Percentiles rank a stretch among this genome's conserved stretches.
phyloP scores from a whole-genome alignment of 2,113 vertebrate genomes.

The Epinephelus lanceolatus region DNA sequence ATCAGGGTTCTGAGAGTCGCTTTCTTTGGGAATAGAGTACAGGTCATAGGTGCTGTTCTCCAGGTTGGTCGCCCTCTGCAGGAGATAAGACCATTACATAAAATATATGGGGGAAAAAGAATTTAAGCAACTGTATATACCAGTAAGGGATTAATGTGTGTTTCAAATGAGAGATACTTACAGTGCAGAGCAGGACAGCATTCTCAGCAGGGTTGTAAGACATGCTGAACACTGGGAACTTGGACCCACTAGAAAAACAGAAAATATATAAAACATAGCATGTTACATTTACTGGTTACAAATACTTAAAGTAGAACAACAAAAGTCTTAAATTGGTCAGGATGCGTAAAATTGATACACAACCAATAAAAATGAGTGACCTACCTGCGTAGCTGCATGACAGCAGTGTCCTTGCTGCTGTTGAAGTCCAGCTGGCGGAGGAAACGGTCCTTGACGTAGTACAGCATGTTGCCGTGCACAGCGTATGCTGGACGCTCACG shows the following conservation, averaged over 20 bases:
- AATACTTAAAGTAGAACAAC: neutral
- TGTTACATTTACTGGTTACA: neutral
- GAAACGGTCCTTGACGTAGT: slow-evolving; percentile 96
- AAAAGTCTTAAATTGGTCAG: neutral
- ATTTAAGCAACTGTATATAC: neutral
- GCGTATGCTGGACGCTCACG: slow-evolving; percentile 94
- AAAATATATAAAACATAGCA: neutral
- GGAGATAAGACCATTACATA: slow-evolving; percentile 1
- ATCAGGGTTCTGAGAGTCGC: slow-evolving; percentile 97
- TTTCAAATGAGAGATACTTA: slow-evolving; percentile 73
- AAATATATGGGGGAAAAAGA: neutral
- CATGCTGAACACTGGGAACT: slow-evolving; percentile 98
- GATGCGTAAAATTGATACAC: neutral
- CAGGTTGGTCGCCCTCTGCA: slow-evolving; percentile 96
- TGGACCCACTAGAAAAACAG: slow-evolving; percentile 88
- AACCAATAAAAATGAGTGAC: neutral
- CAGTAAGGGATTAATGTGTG: neutral
- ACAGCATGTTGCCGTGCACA: slow-evolving; percentile 92
- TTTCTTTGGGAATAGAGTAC: slow-evolving; percentile 96
- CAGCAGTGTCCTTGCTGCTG: slow-evolving; percentile 95
- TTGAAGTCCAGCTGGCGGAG: slow-evolving; percentile 96
- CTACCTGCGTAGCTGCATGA: slow-evolving; percentile 96
- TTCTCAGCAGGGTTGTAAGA: slow-evolving; percentile 98
- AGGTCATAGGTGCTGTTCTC: slow-evolving; percentile 99
- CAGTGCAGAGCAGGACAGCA: slow-evolving; percentile 94